These are phyloP conservation scores for Arctocebus calabarensis DNA, from an alignment of 2,797 vertebrate genomes.

Conservation along the genomic window DNA sequence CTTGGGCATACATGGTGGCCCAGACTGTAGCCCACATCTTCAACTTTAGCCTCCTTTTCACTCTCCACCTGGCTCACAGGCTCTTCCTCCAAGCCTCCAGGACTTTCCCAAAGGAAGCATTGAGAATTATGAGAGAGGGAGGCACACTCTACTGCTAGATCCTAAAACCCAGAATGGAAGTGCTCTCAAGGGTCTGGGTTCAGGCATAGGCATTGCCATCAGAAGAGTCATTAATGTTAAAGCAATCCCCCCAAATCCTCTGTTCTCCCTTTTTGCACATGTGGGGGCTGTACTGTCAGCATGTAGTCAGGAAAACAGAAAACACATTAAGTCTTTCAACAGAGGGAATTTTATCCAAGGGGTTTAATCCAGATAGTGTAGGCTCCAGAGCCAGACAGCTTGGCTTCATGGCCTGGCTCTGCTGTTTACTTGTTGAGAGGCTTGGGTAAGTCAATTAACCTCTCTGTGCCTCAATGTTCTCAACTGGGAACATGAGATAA, in stretches of 20 bases:
- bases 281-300: neutral
- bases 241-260: neutral
- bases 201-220: neutral
- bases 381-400: neutral
- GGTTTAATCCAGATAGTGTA: conserved; percentile 27
- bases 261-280: neutral
- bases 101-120: neutral
- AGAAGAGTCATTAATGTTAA: neutral
- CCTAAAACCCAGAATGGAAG: neutral
- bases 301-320: conserved; percentile 32
- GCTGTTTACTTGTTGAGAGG: neutral
- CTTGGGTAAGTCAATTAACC: conserved; percentile 33
- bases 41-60: neutral
- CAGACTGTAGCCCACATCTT: neutral
- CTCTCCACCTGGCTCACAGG: neutral
- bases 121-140: neutral
- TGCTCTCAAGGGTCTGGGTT: neutral
- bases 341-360: neutral
- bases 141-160: neutral
- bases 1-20: neutral
- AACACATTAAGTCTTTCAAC: conserved; percentile 33
- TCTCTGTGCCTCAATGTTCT: neutral
- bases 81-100: neutral
- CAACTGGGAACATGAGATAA: conserved; percentile 6
- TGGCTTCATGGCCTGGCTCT: neutral